These are phyloP conservation scores for Urophycis tenuis DNA, from an alignment of 2,797 vertebrate genomes.

Conservation along the genomic window DNA sequence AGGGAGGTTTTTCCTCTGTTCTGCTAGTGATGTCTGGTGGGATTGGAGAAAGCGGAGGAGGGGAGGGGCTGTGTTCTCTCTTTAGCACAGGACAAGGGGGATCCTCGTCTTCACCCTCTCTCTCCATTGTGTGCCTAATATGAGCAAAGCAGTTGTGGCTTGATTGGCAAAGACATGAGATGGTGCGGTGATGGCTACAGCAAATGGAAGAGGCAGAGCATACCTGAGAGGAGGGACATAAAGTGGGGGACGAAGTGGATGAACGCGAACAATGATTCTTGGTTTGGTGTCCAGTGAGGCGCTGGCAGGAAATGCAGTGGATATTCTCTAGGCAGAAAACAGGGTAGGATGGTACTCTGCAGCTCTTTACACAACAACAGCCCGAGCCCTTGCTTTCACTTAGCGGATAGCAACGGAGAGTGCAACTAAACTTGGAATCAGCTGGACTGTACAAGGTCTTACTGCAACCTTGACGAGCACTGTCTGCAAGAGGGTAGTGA, in stretches of 20 bases:
- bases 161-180: conserved; percentile 59
- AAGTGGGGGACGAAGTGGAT: conserved; percentile 37
- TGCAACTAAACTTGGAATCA: conserved; percentile 45
- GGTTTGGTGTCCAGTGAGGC: conserved; percentile 66
- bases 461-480: conserved; percentile 37
- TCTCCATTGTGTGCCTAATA: conserved; percentile 34
- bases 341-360: conserved; percentile 64
- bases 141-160: conserved; percentile 53
- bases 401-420: conserved; percentile 31
- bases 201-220: conserved; percentile 60
- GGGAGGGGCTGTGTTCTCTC: conserved; percentile 78
- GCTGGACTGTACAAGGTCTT: conserved; percentile 28
- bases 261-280: conserved; percentile 63
- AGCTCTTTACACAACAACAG: conserved; percentile 65
- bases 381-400: conserved; percentile 34
- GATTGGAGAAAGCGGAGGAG: conserved; percentile 83
- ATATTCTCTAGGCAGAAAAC: conserved; percentile 75
- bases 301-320: conserved; percentile 77
- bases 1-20: conserved; percentile 75
- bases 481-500: conserved; percentile 33
- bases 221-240: conserved; percentile 21
- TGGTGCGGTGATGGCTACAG: conserved; percentile 66
- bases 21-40: conserved; percentile 72
- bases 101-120: conserved; percentile 41
- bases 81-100: conserved; percentile 57